Evolutionary conservation across 2,888 invertebrate species (phyloP).

Genomic region (Cinara cedri): DNA sequence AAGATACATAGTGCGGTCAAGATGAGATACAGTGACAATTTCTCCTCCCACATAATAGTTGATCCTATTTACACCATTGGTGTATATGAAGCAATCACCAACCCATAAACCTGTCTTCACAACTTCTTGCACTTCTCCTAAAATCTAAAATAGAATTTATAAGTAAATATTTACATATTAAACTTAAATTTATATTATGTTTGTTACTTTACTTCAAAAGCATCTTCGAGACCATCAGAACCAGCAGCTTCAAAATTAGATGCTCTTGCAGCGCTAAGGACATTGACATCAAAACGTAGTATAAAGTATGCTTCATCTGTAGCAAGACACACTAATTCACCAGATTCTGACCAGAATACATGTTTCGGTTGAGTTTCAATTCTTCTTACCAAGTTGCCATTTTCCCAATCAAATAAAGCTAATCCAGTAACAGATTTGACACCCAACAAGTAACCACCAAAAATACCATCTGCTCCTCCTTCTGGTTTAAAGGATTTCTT

Average conservation of each 20-base stretch:
- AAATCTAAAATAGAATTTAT: slow-evolving; percentile 67
- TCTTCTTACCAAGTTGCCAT: slow-evolving; percentile 85
- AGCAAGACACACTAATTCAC: slow-evolving; percentile 89
- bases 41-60: slow-evolving; percentile 99
- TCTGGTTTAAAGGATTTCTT: slow-evolving; percentile 95
- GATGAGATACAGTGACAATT: slow-evolving; percentile 96
- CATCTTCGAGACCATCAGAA: slow-evolving; percentile 91
- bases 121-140: slow-evolving; percentile 86
- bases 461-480: slow-evolving; percentile 94
- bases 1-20: slow-evolving; percentile 96
- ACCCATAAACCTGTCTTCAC: slow-evolving; percentile 97
- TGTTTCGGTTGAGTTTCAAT: slow-evolving; percentile 95
- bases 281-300: slow-evolving; percentile 83
- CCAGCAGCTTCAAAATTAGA: slow-evolving; percentile 65
- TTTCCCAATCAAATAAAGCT: slow-evolving; percentile 98
- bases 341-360: slow-evolving; percentile 97
- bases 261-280: slow-evolving; percentile 78
- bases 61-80: slow-evolving; percentile 94
- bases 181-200: background rate
- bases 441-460: slow-evolving; percentile 88
- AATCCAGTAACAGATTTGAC: slow-evolving; percentile 90
- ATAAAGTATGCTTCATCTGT: slow-evolving; percentile 96
- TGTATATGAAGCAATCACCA: slow-evolving; percentile 99
- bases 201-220: slow-evolving; percentile 79
- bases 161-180: background rate